Evolutionary conservation across 30 jellyfish, hydroid and myxozoan species (phyloP).

Genomic region (Hydra vulgaris): DNA sequence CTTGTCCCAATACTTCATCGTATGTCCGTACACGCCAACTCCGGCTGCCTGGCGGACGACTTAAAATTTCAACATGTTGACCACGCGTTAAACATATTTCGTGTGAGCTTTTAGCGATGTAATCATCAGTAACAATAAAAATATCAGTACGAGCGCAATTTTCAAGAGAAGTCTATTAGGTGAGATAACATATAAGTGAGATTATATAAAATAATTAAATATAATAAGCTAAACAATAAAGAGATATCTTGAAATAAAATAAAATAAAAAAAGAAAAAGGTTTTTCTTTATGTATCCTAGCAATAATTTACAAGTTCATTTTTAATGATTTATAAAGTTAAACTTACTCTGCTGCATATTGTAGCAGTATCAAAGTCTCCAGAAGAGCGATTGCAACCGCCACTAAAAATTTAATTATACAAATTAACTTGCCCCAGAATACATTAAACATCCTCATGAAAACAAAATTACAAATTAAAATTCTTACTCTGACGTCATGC

Average conservation of each 20-base stretch:
- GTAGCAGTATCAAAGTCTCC: conserved; percentile 62
- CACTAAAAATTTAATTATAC: background rate
- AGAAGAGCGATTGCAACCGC: conserved; percentile 35
- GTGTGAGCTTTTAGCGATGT: conserved; percentile 52
- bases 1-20: conserved; percentile 47
- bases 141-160: conserved; percentile 32
- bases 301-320: too few species aligned
- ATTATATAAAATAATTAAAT: too few species aligned
- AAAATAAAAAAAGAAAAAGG: too few species aligned
- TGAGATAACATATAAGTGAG: background rate
- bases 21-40: conserved; percentile 86
- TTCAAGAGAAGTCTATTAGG: conserved; percentile 53
- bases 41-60: conserved; percentile 92
- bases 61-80: conserved; percentile 69
- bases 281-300: too few species aligned
- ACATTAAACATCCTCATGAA: background rate
- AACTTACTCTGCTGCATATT: conserved; percentile 62
- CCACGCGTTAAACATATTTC: conserved; percentile 74
- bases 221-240: too few species aligned
- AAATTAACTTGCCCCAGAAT: background rate
- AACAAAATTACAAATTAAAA: background rate
- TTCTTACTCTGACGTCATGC: conserved; percentile 35
- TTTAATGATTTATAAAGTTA: too few species aligned
- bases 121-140: conserved; percentile 49
- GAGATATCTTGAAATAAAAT: too few species aligned